Base-by-base conservation (phyloP, 2,888 invertebrate species). In the Saturnia japonica region DNA sequence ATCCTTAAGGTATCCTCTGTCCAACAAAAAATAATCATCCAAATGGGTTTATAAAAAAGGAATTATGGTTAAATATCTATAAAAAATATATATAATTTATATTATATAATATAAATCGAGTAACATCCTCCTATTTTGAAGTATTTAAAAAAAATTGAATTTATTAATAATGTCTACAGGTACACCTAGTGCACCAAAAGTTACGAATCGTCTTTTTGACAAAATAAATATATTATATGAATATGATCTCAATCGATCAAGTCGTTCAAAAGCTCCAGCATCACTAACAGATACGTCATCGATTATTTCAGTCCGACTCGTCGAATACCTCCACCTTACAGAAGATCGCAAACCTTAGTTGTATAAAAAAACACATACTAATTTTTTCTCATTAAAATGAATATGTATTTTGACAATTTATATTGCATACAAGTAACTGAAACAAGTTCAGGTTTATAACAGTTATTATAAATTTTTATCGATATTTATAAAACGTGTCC, bases 401-500 rank as follows among this genome's bases (percentile, higher is more conserved):
- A 19, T 47, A 11, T 54, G 16, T 54, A 8, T 54, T 22, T 22
- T 54, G 1, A 54, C 11, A n/a, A n/a, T 16, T n/a, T n/a, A 51
- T 6, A 8, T 19, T n/a, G n/a, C n/a, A 51, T n/a, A 9, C 14
- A n/a, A 4, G n/a, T n/a, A n/a, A 51, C 11, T 47, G 4, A 16
- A 47, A 47, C 14, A 16, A 16, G 14, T 16, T 16, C n/a, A n/a
- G 11, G 54, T 22, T 54, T 8, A 34, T 34, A 34, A 34, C 34
- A 22, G 11, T n/a, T 60, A 60, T 57, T n/a, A n/a, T n/a, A n/a
- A n/a, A 40, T 64, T 64, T n/a, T 40, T 68, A 73, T 71, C 51
- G 68, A 72, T 73, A 76, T 77, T 76, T 73, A 76, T 72, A 72
- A 0, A 1, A 60, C 6, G 4, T 42, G 43, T 34, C 19, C 66